Base-by-base conservation (phyloP, 2,113 vertebrate genomes). In the Ia io region DNA sequence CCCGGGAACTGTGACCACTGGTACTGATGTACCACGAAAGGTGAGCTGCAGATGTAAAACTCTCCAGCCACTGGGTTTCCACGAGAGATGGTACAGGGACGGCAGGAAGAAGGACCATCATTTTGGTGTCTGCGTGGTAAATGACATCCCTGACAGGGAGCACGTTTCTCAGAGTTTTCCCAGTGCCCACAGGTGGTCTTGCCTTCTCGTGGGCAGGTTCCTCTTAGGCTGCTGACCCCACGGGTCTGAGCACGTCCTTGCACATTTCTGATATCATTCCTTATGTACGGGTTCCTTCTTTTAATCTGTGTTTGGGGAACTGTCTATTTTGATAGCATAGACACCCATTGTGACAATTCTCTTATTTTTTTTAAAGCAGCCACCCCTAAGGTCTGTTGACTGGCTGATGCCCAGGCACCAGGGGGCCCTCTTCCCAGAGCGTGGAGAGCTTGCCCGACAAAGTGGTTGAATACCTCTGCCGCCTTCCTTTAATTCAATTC, bases 151-250 rank as follows among this genome's bases (percentile, higher is more conserved):
- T 1, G 7, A 14, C 14, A 0, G 10, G 7, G 73, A 44, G 30
- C 49, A 32, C 4, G 6, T 7, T 18, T 5, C 22, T 71, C 37
- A 28, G 23, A 12, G 69, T 84, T 51, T 23, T 12, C 91, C 3
- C 10, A 12, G 40, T 0, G 0, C 30, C 49, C 32, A 5, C 11
- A 9, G 23, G 20, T 0, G 0, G 18, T 9, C 4, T 32, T 4
- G 16, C 5, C 14, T 9, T 47, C 56, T 22, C 42, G 2, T 0
- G 0, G 37, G 17, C 42, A 42, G 35, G 9, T n/a, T 11, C 8
- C 3, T 28, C 35, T 9, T 5, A 5, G 12, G 17, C 17, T 2
- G 40, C 18, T 3, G 14, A 59, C 6, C 0, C 23, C 2, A 0
- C 0, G 0, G 18, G 3, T 47, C 77, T 61, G 73, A 12, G 14